These are phyloP conservation scores for Erpobdella octoculata DNA, from an alignment of 2,888 invertebrate species.

Conservation along the genomic window DNA sequence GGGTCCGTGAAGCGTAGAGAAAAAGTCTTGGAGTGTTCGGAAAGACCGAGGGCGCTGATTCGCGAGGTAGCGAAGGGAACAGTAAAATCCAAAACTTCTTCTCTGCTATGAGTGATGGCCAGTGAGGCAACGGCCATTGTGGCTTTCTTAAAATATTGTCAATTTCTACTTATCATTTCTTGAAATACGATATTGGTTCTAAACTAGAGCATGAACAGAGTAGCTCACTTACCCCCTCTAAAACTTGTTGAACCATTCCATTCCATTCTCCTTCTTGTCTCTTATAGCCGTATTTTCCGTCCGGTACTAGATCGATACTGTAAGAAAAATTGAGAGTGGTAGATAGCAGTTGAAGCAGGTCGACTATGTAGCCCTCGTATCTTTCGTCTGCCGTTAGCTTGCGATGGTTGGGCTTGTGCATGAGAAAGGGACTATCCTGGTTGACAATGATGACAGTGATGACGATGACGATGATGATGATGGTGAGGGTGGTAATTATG, in stretches of 20 bases:
- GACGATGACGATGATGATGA: conserved; percentile 21
- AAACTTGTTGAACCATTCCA: conserved; percentile 49
- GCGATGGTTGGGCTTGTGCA: conserved; percentile 19
- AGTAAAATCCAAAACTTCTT: conserved; percentile 49
- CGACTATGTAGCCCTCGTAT: conserved; percentile 48
- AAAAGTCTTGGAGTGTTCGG: conserved; percentile 40
- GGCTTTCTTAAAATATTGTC: conserved; percentile 47
- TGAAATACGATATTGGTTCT: neutral
- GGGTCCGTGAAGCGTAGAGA: conserved; percentile 50
- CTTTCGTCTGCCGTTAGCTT: conserved; percentile 42
- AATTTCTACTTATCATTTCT: neutral
- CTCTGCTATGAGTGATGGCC: conserved; percentile 46
- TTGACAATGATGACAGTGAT: conserved; percentile 18
- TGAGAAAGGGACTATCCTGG: conserved; percentile 30
- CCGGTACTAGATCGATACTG: conserved; percentile 46
- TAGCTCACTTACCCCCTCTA: conserved; percentile 44
- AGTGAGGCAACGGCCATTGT: conserved; percentile 49
- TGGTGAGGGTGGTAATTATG: conserved; percentile 19
- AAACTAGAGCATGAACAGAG: neutral
- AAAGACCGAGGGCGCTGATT: conserved; percentile 47
- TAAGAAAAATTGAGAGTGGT: conserved; percentile 44
- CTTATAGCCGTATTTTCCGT: conserved; percentile 46
- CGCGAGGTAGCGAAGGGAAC: conserved; percentile 50
- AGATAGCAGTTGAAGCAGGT: conserved; percentile 45
- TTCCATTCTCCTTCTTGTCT: conserved; percentile 45